Conservation (phyloP, 2,888 invertebrate genomes). For the Tiliacea citrago region DNA sequence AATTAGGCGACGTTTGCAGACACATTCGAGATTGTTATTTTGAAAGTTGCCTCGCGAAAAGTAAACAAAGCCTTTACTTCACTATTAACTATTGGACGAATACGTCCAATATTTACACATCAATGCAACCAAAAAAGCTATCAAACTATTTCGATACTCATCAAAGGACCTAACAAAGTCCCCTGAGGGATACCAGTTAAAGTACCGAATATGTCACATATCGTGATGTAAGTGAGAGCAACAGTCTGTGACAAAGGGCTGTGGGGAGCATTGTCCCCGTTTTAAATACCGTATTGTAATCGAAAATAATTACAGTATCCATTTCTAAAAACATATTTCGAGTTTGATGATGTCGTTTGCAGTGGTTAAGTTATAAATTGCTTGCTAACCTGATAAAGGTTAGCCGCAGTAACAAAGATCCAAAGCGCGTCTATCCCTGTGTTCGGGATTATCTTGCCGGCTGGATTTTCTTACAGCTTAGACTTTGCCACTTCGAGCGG, state of each 20-base stretch:
- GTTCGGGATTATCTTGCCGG: constrained; percentile 34
- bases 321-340: constrained; percentile 35
- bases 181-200: constrained; percentile 59
- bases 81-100: too few relatives aligned
- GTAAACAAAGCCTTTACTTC: neutral
- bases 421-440: constrained; percentile 33
- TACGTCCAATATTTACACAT: neutral
- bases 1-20: too few relatives aligned
- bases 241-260: constrained; percentile 73
- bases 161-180: constrained; percentile 55
- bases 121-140: neutral
- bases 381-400: constrained; percentile 31
- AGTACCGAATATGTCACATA: constrained; percentile 67
- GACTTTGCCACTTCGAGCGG: constrained; percentile 26
- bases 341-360: constrained; percentile 29
- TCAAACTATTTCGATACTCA: constrained; percentile 40
- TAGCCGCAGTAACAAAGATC: constrained; percentile 39
- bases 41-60: neutral
- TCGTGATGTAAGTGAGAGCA: constrained; percentile 72
- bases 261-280: constrained; percentile 45
- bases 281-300: constrained; percentile 64
- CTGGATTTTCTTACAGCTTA: constrained; percentile 47
- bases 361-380: constrained; percentile 15
- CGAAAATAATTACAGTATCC: constrained; percentile 49
- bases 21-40: neutral